Evolutionary conservation across 2,113 vertebrate species (phyloP), one percentile per base, ranked within the genome.

Genomic region (Odontesthes bonariensis): DNA sequence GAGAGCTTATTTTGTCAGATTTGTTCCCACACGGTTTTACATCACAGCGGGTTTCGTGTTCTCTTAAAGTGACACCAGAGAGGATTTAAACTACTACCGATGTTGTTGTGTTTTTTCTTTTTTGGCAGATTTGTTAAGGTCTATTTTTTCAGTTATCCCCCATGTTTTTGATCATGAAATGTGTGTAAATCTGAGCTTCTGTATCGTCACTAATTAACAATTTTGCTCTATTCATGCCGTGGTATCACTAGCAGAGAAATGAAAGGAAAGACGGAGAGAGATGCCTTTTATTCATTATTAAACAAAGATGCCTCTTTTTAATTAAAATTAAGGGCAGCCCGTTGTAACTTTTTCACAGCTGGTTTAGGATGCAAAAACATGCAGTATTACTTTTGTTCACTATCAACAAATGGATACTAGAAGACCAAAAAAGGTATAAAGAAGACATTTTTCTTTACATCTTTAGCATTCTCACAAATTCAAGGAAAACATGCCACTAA

Each of bases 161-260:
- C 69, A 8, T 11, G 49, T 23, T 49, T 78, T 82, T 62, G 57
- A 69, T 65, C 62, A 44, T 33, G 44, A 19, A 65, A 63, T 11
- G 11, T 61, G 62, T 61, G 17, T 62, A 31, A 70, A 64, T 38
- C 51, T 57, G 44, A 72, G 81, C 56, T 70, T 44, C 65, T 40
- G 32, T 44, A 56, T 38, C 46, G 27, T 31, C 32, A 59, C 59
- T 74, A 72, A 85, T 86, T 73, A 52, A 53, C 53, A 20, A 57
- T 19, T 12, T 63, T 47, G 17, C 17, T 73, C 59, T 27, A 17
- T 68, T 70, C 42, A 70, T 52, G 35, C 42, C 70, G 51, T 53
- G 16, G 60, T 42, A 73, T 71, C 66, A 62, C 66, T 42, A 27
- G 38, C 56, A 58, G 31, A 33, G 32, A 44, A 72, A 20, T 19